A percentile compares a stretch with the other conserved stretches of the same genome.
Evolutionary conservation across 2,888 invertebrate species (phyloP).

Genomic region (Lepidochitona cinerea): DNA sequence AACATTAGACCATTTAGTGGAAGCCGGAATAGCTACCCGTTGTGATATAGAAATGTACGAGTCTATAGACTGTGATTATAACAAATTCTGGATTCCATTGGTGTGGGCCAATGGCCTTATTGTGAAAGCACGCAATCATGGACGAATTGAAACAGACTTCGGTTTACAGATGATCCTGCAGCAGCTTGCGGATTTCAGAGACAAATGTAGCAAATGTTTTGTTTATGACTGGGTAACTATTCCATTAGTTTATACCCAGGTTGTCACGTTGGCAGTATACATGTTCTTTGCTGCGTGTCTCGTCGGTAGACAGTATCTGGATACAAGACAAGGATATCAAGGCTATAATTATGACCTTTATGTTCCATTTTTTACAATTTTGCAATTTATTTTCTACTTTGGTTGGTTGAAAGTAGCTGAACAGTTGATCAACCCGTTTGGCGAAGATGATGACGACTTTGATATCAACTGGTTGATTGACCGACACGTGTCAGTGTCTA

Average conservation of each 20-base stretch:
- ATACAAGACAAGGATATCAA: constrained; percentile 41
- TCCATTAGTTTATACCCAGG: constrained; percentile 79
- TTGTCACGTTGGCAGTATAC: constrained; percentile 91
- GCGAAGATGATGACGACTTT: constrained; percentile 69
- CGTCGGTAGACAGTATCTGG: constrained; percentile 84
- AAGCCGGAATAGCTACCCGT: constrained; percentile 76
- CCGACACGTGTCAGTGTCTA: constrained; percentile 54
- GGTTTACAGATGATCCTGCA: constrained; percentile 89
- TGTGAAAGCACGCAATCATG: constrained; percentile 74
- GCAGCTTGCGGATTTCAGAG: constrained; percentile 86
- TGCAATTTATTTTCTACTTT: constrained; percentile 81
- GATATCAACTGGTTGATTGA: constrained; percentile 62
- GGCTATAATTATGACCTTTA: constrained; percentile 81
- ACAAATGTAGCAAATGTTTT: constrained; percentile 69
- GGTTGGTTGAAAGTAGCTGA: constrained; percentile 76
- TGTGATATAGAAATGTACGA: constrained; percentile 75
- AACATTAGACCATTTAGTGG: constrained; percentile 71
- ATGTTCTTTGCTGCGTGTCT: constrained; percentile 91
- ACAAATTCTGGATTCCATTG: constrained; percentile 79
- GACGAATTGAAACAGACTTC: constrained; percentile 80
- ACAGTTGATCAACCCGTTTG: constrained; percentile 70
- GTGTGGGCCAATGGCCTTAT: constrained; percentile 77
- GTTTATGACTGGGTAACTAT: constrained; percentile 79
- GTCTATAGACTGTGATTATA: constrained; percentile 76
- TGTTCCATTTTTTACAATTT: constrained; percentile 90